Conservation (phyloP, 2,113 vertebrate genomes). For the Rana temporaria region DNA sequence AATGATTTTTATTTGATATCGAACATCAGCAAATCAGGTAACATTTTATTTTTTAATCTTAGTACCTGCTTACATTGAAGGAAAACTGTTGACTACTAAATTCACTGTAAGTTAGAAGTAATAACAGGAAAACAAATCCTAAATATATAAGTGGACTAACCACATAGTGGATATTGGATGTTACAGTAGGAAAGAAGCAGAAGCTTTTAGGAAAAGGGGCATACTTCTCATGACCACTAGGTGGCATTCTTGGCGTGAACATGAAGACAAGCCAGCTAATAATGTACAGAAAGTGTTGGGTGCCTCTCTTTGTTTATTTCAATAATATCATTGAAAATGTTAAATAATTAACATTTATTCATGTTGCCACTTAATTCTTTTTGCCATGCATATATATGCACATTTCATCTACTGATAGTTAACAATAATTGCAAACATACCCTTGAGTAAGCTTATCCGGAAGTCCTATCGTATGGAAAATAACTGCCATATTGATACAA, state of each 20-base stretch:
- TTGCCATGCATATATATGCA: not conserved
- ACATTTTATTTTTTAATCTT: too few species aligned
- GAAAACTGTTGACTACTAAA: too few species aligned
- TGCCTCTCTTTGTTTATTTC: conserved; percentile 21
- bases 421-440: not conserved
- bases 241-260: conserved; percentile 75
- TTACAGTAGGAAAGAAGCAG: too few species aligned
- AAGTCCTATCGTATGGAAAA: not conserved
- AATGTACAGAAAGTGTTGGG: not conserved
- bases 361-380: not conserved
- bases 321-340: conserved; percentile 9
- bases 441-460: not conserved
- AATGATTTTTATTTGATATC: too few species aligned
- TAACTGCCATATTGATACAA: not conserved
- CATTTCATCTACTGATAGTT: not conserved
- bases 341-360: conserved; percentile 47
- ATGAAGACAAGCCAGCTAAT: conserved; percentile 40
- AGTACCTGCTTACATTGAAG: too few species aligned
- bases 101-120: too few species aligned
- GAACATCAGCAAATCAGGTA: too few species aligned
- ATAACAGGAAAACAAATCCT: too few species aligned
- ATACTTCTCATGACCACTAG: conserved; percentile 69
- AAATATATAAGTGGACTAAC: too few species aligned
- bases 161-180: too few species aligned
- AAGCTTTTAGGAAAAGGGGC: too few species aligned